Percentiles rank a stretch among this genome's conserved stretches.
Evolutionary conservation across 2,797 vertebrate species (phyloP).

Genomic region (Pangasius larnaudii): DNA sequence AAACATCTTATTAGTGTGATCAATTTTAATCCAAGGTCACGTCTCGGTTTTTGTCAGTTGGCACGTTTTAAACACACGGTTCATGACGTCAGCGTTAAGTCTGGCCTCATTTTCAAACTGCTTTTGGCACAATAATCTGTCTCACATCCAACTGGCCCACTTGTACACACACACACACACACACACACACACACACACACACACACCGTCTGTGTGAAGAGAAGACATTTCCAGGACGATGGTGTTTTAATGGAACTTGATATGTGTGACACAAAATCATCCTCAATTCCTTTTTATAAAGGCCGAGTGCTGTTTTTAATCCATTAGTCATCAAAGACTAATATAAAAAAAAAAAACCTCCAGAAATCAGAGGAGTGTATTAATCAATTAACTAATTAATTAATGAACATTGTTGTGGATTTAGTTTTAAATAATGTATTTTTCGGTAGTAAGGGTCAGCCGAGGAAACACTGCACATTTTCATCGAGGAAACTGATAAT

Average conservation of each 20-base stretch:
- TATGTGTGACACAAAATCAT: slow-evolving; percentile 8
- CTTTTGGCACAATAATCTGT: slow-evolving; percentile 66
- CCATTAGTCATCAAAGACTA: not conserved
- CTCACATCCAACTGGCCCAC: slow-evolving; percentile 74
- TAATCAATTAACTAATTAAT: not conserved
- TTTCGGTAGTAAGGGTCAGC: too few species aligned
- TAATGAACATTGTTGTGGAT: too few species aligned
- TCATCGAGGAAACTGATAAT: not conserved
- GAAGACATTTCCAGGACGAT: slow-evolving; percentile 49
- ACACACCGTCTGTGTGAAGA: slow-evolving; percentile 63
- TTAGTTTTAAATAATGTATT: not conserved
- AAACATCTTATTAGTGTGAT: not conserved
- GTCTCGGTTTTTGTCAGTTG: slow-evolving; percentile 55
- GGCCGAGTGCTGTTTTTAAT: not conserved
- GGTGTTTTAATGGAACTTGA: slow-evolving; percentile 37
- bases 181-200: slow-evolving; percentile 28
- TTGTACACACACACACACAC: slow-evolving; percentile 55
- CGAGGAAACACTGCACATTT: not conserved
- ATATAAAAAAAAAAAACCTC: not conserved
- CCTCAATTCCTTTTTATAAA: slow-evolving; percentile 1
- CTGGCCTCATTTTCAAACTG: slow-evolving; percentile 73
- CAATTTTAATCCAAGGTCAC: slow-evolving; percentile 31
- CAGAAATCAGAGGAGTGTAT: not conserved
- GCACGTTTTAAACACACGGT: slow-evolving; percentile 36
- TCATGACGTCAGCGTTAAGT: slow-evolving; percentile 64